Conservation (phyloP, 2,888 invertebrate genomes). For the Atrina japonica region DNA sequence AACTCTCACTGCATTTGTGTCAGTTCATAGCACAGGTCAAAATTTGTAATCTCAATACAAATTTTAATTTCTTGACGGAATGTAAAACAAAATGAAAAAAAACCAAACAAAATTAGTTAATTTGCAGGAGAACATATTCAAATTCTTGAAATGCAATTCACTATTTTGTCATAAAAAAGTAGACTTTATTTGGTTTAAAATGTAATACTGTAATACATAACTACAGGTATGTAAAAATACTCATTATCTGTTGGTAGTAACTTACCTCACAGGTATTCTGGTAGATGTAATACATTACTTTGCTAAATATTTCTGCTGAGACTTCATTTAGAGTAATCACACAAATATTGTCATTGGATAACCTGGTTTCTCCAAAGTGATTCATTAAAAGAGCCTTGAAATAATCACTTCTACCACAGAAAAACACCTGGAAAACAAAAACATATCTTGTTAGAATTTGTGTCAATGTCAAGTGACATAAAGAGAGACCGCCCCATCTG, state of each 20-base stretch:
- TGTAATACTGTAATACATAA: neutral
- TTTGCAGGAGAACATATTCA: too few relatives aligned
- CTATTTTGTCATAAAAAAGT: neutral
- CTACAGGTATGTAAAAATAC: neutral
- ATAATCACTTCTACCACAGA: slow-evolving; percentile 82
- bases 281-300: slow-evolving; percentile 81
- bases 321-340: slow-evolving; percentile 79
- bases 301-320: slow-evolving; percentile 78
- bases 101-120: too few relatives aligned
- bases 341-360: slow-evolving; percentile 71
- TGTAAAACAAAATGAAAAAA: too few relatives aligned
- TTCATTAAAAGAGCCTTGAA: slow-evolving; percentile 79
- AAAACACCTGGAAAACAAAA: slow-evolving; percentile 79
- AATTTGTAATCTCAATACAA: too few relatives aligned
- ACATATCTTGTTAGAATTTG: neutral
- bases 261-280: slow-evolving; percentile 80
- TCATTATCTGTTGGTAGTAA: slow-evolving; percentile 5
- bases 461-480: neutral
- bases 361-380: slow-evolving; percentile 79
- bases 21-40: too few relatives aligned
- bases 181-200: too few relatives aligned
- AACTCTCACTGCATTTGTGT: too few relatives aligned
- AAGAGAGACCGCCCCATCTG: too few relatives aligned
- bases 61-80: too few relatives aligned
- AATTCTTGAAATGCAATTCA: neutral